Evolutionary conservation across 37 sponge, comb jelly and placozoan genomes (phyloP).

Genomic region (Spongia lamella): DNA sequence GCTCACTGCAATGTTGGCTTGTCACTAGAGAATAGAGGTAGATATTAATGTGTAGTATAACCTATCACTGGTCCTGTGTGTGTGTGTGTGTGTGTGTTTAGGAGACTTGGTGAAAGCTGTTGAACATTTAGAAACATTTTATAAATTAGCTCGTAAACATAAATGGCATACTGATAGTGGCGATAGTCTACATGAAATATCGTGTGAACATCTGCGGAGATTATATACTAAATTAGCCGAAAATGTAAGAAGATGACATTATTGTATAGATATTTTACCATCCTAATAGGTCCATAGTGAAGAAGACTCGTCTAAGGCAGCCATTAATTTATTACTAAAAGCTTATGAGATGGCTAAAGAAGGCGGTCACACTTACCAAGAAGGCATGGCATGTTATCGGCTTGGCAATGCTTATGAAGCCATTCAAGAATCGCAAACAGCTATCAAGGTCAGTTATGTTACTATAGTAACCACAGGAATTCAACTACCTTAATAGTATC

Average conservation of each 20-base stretch:
- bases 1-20: slow-evolving; percentile 84
- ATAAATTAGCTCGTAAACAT: slow-evolving; percentile 53
- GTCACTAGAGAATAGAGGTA: slow-evolving; percentile 78
- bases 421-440: slow-evolving; percentile 51
- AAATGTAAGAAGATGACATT: too few relatives aligned
- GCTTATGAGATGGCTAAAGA: slow-evolving; percentile 75
- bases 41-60: background rate
- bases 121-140: slow-evolving; percentile 65
- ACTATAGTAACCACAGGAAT: background rate
- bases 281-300: slow-evolving; percentile 13
- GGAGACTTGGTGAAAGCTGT: slow-evolving; percentile 65
- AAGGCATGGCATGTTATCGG: slow-evolving; percentile 78
- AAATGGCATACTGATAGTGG: slow-evolving; percentile 84
- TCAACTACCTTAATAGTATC: slow-evolving; percentile 33
- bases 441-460: slow-evolving; percentile 47
- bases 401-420: slow-evolving; percentile 65
- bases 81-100: slow-evolving; percentile 5
- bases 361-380: slow-evolving; percentile 67
- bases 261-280: background rate
- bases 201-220: slow-evolving; percentile 76
- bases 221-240: slow-evolving; percentile 82
- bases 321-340: slow-evolving; percentile 62
- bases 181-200: slow-evolving; percentile 64
- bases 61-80: slow-evolving; percentile 2
- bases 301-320: slow-evolving; percentile 2